A percentile compares a stretch with the other conserved stretches of the same genome.
These are phyloP conservation scores for Sphaerodactylus townsendi DNA, from an alignment of 2,113 vertebrate genomes.

Conservation along the genomic window DNA sequence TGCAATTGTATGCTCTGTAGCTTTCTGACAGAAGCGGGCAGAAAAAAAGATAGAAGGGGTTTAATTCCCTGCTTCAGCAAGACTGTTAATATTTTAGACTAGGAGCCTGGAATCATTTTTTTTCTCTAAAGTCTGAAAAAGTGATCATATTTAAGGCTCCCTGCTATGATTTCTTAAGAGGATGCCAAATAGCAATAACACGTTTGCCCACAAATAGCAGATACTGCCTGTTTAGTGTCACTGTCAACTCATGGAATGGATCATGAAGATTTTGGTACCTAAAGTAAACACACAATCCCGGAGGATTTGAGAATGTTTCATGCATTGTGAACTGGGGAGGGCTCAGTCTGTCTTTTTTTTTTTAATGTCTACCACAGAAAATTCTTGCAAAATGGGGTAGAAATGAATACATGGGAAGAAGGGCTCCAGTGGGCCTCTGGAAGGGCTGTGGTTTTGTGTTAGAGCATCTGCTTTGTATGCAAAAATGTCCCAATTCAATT, in stretches of 20 bases:
- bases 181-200: conserved; percentile 11
- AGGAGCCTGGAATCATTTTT: conserved; percentile 35
- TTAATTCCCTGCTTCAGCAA: conserved; percentile 71
- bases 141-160: conserved; percentile 48
- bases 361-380: not conserved
- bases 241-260: not conserved
- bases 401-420: too few relatives aligned
- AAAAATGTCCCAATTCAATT: too few relatives aligned
- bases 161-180: conserved; percentile 25
- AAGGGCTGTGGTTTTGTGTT: too few relatives aligned
- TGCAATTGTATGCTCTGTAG: conserved; percentile 67
- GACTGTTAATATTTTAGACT: conserved; percentile 69
- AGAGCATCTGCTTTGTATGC: too few relatives aligned
- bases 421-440: not conserved
- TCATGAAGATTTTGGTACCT: not conserved
- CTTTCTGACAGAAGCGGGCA: conserved; percentile 77
- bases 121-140: conserved; percentile 33
- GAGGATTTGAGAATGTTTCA: not conserved
- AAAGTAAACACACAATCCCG: not conserved
- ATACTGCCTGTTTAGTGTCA: not conserved
- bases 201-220: not conserved
- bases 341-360: not conserved
- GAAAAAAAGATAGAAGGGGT: conserved; percentile 64
- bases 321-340: not conserved
- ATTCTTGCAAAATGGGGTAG: too few relatives aligned